Base-by-base conservation (phyloP, 2,888 invertebrate genomes). In the Mesorhabditis belari region DNA sequence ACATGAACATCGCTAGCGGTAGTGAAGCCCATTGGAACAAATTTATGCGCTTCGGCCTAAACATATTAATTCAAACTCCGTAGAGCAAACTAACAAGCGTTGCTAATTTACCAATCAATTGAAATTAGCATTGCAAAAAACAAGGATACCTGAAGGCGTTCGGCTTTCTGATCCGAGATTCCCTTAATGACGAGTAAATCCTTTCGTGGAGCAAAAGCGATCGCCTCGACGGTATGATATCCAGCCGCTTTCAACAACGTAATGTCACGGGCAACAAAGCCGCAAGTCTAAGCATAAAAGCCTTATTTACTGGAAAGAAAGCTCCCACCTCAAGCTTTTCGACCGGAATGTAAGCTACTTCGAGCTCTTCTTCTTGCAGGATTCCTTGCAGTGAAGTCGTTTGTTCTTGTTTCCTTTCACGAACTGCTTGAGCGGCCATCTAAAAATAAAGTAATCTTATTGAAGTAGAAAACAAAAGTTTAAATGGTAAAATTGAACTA, bases 11-110 rank as follows among this genome's bases (percentile, higher is more conserved):
- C 92, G 3, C 93, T 91, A 0, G 98, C 98, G 26, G 95, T 94
- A 4, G 93, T 94, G 80, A 99, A 99, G 0, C 96, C 96, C 90
- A 98, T 92, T 0, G 92, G 92, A 0, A 96, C 92, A 49, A 92
- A 82, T 82, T 96, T 98, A 0, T 88, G 87, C 2, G 95, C 93
- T 83, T 94, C 95, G 3, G 87, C 79, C 87, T 85, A 29, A 19
- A 54, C 44, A 57, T 49, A 24, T 23, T 29, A n/a, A 6, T 29
- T 23, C 19, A 23, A 44, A 12, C 44, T 56, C 12, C 19, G 44
- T 9, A 24, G 12, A 35, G 24, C 49, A 26, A 12, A 26, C 3
- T 2, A 27, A 44, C 2, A 23, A 49, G 54, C 21, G 26, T 35
- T 57, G 21, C n/a, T 9, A 53, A 9, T 12, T 52, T 49, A 52